Base-by-base conservation (phyloP, 2,113 vertebrate species). In the Hylia prasina region DNA sequence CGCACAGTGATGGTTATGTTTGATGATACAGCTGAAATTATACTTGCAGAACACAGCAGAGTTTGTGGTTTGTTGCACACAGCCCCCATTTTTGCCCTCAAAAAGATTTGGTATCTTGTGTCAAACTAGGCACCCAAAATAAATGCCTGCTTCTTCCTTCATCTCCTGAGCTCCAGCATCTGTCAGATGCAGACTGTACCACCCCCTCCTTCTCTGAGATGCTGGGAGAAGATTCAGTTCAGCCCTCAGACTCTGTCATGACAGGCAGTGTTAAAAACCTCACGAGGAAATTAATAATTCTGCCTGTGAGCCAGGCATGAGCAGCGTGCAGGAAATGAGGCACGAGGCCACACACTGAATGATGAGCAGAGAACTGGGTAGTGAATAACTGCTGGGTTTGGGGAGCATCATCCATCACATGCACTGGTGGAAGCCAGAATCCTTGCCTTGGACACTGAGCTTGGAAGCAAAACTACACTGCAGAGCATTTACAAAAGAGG, bases 281-380 rank as follows among this genome's bases (percentile, higher is more conserved):
- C 73, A 68, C 20, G 58, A 92, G 88, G 89, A 91, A 94, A 94
- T 96, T 75, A 95, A 89, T 89, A 95, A 95, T 95, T 85, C 64
- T 87, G 83, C 70, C 82, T 78, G 54, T 89, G 89, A 89, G 95
- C 50, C 73, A 87, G 81, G 89, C 89, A 28, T 13, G 77, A 95
- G 84, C 31, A 1, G 61, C 8, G 2, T 84, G 83, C 93, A 84
- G 93, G 93, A 94, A 93, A 89, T 94, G 94, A 96, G 89, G 73
- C 63, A 2, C 65, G 94, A 91, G 87, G 45, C 70, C 89, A 64
- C 84, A 85, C 1, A 4, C 65, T 61, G 93, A 78, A 77, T 84
- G 66, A 33, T 48, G 86, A 93, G 90, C 54, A 80, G 82, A 78
- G 73, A 89, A 28, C 83, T 85, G 85, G 78, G 53, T 5, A 48